Conservation (phyloP, 2,888 invertebrate species). For the Chrysotoxum bicinctum region DNA sequence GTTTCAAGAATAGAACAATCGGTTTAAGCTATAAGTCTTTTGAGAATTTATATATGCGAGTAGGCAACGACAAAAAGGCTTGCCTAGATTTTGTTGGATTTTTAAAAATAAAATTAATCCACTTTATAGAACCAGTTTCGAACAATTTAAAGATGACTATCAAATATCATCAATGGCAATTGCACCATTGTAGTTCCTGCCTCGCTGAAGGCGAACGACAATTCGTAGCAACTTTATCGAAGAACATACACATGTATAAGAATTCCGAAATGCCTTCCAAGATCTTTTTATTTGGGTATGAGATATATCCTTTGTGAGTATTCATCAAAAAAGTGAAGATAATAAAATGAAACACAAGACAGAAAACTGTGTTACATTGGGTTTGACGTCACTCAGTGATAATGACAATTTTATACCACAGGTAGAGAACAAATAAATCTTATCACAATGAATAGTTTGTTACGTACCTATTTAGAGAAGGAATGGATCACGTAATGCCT, state of each 20-base stretch:
- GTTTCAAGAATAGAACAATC: neutral
- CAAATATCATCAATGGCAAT: conserved; percentile 23
- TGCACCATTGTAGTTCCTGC: neutral
- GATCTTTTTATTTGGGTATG: neutral
- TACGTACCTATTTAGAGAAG: neutral
- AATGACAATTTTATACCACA: neutral
- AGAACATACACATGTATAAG: neutral
- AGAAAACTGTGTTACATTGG: neutral
- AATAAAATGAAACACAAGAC: neutral
- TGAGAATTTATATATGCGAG: neutral
- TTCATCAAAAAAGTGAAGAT: conserved; percentile 16
- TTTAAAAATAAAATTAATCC: neutral
- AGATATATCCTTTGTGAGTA: neutral
- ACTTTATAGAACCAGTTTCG: conserved; percentile 33
- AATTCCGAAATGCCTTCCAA: conserved; percentile 17
- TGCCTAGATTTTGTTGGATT: neutral
- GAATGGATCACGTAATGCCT: neutral
- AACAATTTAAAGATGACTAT: conserved; percentile 34
- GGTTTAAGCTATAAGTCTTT: neutral
- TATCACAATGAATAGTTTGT: conserved; percentile 21
- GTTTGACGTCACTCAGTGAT: conserved; percentile 13
- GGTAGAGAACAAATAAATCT: conserved; percentile 3
- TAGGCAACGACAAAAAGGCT: neutral
- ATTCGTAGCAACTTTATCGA: conserved; percentile 18
- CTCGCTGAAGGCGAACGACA: conserved; percentile 46